A percentile compares a stretch with the other conserved stretches of the same genome.
Conservation (phyloP, 2,888 invertebrate species). For the Stenoptilia bipunctidactyla region DNA sequence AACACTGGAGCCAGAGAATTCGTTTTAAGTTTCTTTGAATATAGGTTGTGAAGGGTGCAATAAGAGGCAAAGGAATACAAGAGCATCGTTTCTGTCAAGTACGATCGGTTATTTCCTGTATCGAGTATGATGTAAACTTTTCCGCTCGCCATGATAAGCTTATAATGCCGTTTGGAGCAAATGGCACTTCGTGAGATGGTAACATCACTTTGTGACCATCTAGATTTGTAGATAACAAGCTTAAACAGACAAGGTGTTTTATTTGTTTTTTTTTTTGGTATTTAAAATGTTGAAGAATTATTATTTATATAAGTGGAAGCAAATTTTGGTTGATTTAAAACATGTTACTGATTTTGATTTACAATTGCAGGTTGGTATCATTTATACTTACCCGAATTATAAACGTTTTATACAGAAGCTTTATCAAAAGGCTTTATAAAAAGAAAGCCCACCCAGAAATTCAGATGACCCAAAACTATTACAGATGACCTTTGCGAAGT, state of each 20-base stretch:
- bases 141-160: conserved; percentile 50
- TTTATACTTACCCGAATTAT: no score
- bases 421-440: no score
- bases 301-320: conserved; percentile 41
- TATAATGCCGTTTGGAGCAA: conserved; percentile 29
- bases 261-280: conserved; percentile 18
- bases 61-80: no score
- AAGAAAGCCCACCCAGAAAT: no score
- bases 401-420: no score
- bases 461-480: no score
- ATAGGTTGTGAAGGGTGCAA: no score
- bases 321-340: conserved; percentile 23
- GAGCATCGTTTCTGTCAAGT: conserved; percentile 25
- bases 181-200: not conserved
- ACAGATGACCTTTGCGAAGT: no score
- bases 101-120: conserved; percentile 58
- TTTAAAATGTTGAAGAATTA: conserved; percentile 39
- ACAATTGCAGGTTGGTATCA: conserved; percentile 39
- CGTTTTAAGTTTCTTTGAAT: no score
- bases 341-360: conserved; percentile 26
- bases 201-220: not conserved
- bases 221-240: not conserved
- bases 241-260: conserved; percentile 11
- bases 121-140: conserved; percentile 58
- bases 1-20: no score